phyloP scores from a whole-genome alignment of 2,797 vertebrate species.

The Paratrypauchen microcephalus region DNA sequence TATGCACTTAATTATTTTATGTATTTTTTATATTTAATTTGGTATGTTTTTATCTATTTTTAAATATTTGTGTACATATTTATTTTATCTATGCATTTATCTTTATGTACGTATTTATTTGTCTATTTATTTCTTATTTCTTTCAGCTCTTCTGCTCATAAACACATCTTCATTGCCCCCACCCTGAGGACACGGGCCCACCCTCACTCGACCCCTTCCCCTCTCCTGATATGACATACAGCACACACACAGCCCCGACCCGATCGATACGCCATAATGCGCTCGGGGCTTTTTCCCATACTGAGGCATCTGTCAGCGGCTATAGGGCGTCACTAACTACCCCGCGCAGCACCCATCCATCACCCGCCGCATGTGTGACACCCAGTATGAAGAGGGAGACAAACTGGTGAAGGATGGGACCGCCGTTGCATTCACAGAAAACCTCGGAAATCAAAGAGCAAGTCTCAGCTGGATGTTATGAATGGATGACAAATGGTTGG shows the following conservation, averaged over 20 bases:
- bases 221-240: constrained; percentile 36
- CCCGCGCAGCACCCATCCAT: constrained; percentile 57
- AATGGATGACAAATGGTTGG: neutral
- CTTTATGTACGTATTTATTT: neutral
- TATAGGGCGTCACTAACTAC: constrained; percentile 54
- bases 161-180: neutral
- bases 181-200: constrained; percentile 20
- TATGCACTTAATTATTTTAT: too few species aligned
- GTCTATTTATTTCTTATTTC: neutral
- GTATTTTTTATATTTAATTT: too few species aligned
- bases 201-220: constrained; percentile 17
- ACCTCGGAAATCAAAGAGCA: neutral
- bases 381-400: constrained; percentile 36
- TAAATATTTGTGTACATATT: too few species aligned
- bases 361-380: constrained; percentile 47
- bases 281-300: constrained; percentile 48
- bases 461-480: neutral
- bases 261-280: constrained; percentile 62
- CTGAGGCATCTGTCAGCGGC: constrained; percentile 60
- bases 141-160: neutral
- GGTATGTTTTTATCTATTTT: too few species aligned
- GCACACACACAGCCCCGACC: constrained; percentile 18
- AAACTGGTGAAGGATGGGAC: constrained; percentile 15
- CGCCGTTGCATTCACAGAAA: constrained; percentile 9
- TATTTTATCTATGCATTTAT: too few species aligned